Conservation (phyloP, 2,113 vertebrate species). For the Oryctolagus cuniculus region DNA sequence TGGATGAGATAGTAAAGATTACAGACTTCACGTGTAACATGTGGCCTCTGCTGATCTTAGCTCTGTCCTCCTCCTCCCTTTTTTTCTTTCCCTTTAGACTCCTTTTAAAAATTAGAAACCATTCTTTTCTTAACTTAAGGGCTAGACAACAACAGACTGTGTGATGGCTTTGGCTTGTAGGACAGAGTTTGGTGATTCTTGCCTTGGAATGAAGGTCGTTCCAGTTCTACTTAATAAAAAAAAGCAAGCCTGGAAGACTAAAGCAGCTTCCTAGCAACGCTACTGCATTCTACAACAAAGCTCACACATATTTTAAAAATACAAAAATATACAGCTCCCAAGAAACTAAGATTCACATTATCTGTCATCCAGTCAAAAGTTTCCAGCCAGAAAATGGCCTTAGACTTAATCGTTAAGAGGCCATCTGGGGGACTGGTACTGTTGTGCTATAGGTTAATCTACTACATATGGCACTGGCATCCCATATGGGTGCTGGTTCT, state of each 20-base stretch:
- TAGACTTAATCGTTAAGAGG: no score
- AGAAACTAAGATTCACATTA: not conserved
- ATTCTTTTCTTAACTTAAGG: not conserved
- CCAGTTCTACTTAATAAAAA: not conserved
- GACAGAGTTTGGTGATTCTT: not conserved
- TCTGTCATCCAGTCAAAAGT: not conserved
- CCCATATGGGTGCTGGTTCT: no score
- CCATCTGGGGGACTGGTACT: no score
- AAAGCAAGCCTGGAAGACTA: not conserved
- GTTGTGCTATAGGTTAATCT: no score
- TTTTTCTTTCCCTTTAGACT: not conserved
- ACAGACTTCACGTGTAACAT: not conserved
- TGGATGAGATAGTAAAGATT: not conserved
- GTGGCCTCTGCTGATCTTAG: not conserved
- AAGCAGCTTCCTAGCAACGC: not conserved
- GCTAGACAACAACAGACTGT: not conserved
- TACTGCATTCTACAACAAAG: not conserved
- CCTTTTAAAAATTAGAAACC: not conserved
- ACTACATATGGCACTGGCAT: no score
- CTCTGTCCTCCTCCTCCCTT: not conserved
- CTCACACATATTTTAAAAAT: slow-evolving; percentile 14
- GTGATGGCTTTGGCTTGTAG: not conserved
- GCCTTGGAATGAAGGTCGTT: not conserved
- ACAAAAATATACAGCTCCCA: not conserved
- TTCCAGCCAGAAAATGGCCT: not conserved